Evolutionary conservation across 2,113 vertebrate genomes (phyloP).

Genomic region (Carassius auratus): DNA sequence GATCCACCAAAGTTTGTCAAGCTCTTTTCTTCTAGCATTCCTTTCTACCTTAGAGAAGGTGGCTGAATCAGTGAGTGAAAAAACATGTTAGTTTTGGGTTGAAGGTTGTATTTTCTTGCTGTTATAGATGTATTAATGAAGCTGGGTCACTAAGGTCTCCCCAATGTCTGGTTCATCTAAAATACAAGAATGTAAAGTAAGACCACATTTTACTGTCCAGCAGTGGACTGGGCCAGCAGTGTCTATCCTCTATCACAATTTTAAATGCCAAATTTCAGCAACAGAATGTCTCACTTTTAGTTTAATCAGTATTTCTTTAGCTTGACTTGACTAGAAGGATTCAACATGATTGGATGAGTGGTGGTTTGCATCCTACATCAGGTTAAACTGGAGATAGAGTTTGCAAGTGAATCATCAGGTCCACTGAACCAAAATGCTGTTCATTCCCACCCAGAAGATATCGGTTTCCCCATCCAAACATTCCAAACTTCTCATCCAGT

Average conservation of each 20-base stretch:
- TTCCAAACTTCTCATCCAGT: background rate
- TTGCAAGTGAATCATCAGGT: constrained; percentile 1
- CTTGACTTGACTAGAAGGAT: background rate
- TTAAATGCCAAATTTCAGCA: background rate
- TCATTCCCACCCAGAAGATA: constrained; percentile 29
- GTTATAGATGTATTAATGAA: background rate
- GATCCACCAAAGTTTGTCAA: background rate
- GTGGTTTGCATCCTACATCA: constrained; percentile 3
- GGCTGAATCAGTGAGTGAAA: background rate
- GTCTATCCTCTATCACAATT: background rate
- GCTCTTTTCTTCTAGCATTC: background rate
- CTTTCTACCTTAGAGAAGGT: background rate
- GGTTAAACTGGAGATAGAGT: background rate
- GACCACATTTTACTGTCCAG: background rate
- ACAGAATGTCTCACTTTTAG: background rate
- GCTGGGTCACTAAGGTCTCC: background rate
- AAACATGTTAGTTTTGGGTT: background rate
- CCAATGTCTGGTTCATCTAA: background rate
- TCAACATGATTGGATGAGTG: background rate
- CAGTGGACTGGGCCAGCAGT: background rate
- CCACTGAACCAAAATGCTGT: background rate
- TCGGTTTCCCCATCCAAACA: background rate
- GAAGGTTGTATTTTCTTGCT: no score
- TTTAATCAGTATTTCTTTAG: constrained; percentile 13
- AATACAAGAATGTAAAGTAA: background rate